Conservation (phyloP, 1,140 invertebrate genomes). For the Magallana gigas region DNA sequence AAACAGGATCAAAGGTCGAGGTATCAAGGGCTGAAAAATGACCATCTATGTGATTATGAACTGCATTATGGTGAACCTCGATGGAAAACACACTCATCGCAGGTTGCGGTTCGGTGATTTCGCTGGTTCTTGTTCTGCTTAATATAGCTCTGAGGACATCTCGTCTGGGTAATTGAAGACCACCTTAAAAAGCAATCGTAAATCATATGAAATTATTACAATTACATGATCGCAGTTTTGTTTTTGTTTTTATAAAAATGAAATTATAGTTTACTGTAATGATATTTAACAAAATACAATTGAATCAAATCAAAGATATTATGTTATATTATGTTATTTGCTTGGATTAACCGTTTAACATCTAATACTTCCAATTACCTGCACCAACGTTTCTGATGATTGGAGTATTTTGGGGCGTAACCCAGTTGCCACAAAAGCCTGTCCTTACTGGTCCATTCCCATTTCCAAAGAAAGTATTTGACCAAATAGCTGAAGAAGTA, state of each 20-base stretch:
- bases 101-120: conserved; percentile 26
- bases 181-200: not conserved
- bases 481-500: conserved; percentile 75
- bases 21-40: conserved; percentile 4
- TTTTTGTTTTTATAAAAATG: no score
- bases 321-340: no score
- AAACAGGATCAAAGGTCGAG: conserved; percentile 2
- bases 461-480: conserved; percentile 74
- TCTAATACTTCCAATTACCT: not conserved
- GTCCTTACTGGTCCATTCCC: conserved; percentile 76
- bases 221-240: no score
- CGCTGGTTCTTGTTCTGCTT: conserved; percentile 3
- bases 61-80: conserved; percentile 46
- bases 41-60: conserved; percentile 27
- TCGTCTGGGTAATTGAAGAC: not conserved
- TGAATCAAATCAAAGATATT: no score
- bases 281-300: no score
- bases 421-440: conserved; percentile 74
- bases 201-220: no score
- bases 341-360: no score
- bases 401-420: conserved; percentile 51
- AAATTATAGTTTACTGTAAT: no score
- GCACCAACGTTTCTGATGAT: conserved; percentile 57
- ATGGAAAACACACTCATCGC: conserved; percentile 37
- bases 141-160: conserved; percentile 22